Evolutionary conservation across 2,888 invertebrate species (phyloP).

Genomic region (Lasioglossum morio): DNA sequence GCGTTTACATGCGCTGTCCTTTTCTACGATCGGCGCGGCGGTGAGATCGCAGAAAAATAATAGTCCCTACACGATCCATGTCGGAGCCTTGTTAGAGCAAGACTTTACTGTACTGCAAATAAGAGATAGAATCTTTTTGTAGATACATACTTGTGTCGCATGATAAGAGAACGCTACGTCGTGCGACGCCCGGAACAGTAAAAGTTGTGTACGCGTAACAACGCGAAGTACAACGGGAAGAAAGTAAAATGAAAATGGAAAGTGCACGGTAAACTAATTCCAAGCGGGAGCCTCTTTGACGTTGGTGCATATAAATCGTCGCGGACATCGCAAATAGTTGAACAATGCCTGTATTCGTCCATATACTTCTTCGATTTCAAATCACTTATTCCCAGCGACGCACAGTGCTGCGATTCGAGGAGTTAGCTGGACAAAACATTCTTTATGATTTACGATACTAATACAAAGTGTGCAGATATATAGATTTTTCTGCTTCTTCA

Average conservation of each 20-base stretch:
- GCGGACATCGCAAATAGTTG: conserved; percentile 10
- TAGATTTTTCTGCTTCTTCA: too few species aligned
- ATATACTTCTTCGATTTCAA: background rate
- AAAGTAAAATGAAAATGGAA: conserved; percentile 73
- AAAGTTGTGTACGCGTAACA: conserved; percentile 42
- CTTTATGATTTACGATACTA: too few species aligned
- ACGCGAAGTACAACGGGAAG: conserved; percentile 27
- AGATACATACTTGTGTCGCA: background rate
- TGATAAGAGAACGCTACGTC: background rate
- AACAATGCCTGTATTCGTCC: background rate
- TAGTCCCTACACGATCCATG: too few species aligned
- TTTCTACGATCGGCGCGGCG: too few species aligned
- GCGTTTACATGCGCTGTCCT: too few species aligned
- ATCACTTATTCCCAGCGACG: background rate
- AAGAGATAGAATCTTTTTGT: too few species aligned
- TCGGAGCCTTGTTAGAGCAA: too few species aligned
- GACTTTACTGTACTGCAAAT: too few species aligned
- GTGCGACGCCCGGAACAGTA: conserved; percentile 19
- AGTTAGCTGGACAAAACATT: too few species aligned
- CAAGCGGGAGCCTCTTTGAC: conserved; percentile 50
- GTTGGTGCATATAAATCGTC: conserved; percentile 56
- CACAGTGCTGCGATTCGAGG: too few species aligned
- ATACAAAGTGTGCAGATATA: too few species aligned
- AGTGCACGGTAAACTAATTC: conserved; percentile 66
- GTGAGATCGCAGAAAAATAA: too few species aligned